Conservation (phyloP, 1,140 invertebrate species). For the Cydia splendana region DNA sequence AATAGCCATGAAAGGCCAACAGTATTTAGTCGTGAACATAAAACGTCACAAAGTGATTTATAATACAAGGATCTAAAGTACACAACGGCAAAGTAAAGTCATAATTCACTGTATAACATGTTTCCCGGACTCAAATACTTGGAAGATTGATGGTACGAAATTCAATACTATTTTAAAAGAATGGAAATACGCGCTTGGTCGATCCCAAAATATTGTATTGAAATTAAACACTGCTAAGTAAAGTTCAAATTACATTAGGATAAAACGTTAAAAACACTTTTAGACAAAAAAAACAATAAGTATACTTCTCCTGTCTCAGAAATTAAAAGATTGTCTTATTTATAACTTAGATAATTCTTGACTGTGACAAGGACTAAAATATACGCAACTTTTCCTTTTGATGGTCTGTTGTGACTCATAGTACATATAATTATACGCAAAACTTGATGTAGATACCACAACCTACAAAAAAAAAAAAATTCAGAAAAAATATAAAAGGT, state of each 20-base stretch:
- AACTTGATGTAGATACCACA: too few relatives aligned
- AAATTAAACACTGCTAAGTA: background rate
- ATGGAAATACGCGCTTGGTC: background rate
- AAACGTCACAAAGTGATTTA: background rate
- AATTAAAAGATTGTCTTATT: too few relatives aligned
- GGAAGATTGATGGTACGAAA: constrained; percentile 23
- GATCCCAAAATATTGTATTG: background rate
- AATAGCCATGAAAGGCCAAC: background rate
- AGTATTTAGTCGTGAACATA: background rate
- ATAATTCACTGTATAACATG: background rate
- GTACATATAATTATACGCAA: too few relatives aligned
- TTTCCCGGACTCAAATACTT: constrained; percentile 1
- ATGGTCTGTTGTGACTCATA: too few relatives aligned
- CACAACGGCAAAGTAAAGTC: constrained; percentile 12
- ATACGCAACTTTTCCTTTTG: too few relatives aligned
- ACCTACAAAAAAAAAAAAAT: too few relatives aligned
- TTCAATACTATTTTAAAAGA: constrained; percentile 18
- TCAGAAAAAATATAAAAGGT: too few relatives aligned
- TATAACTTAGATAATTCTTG: too few relatives aligned
- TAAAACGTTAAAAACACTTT: background rate
- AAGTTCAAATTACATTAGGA: background rate
- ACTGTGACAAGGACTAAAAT: too few relatives aligned
- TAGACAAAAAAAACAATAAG: background rate
- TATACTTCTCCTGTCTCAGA: background rate
- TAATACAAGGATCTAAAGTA: background rate